phyloP scores from a whole-genome alignment of 2,113 vertebrate genomes.

The Pterocles gutturalis region DNA sequence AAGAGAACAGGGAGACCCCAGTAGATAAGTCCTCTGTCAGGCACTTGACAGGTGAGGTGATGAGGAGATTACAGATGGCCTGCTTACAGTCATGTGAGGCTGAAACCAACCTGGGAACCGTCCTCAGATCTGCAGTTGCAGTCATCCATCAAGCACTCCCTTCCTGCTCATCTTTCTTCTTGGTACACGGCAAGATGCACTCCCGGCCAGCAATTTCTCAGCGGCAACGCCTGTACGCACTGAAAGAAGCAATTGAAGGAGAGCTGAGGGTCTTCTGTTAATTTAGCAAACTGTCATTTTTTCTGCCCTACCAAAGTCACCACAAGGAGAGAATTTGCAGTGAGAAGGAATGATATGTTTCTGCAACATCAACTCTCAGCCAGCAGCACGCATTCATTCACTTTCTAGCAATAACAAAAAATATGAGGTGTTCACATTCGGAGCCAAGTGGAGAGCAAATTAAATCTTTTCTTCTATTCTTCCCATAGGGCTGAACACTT shows the following conservation, averaged over 20 bases:
- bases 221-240: neutral
- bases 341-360: neutral
- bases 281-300: neutral
- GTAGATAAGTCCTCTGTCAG: neutral
- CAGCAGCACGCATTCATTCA: conserved; percentile 25
- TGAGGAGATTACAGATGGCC: neutral
- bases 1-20: neutral
- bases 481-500: neutral
- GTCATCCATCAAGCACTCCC: neutral
- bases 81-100: neutral
- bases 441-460: neutral
- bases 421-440: neutral
- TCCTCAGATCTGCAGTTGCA: neutral
- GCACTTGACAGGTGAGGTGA: neutral
- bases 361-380: conserved; percentile 12
- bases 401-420: neutral
- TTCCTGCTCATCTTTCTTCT: neutral
- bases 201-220: neutral
- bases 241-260: neutral
- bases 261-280: neutral
- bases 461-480: neutral
- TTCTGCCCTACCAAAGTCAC: neutral
- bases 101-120: neutral
- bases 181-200: accelerated
- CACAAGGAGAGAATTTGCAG: neutral